phyloP scores from a whole-genome alignment of 2,888 invertebrate species.

The Anticlea derivata region DNA sequence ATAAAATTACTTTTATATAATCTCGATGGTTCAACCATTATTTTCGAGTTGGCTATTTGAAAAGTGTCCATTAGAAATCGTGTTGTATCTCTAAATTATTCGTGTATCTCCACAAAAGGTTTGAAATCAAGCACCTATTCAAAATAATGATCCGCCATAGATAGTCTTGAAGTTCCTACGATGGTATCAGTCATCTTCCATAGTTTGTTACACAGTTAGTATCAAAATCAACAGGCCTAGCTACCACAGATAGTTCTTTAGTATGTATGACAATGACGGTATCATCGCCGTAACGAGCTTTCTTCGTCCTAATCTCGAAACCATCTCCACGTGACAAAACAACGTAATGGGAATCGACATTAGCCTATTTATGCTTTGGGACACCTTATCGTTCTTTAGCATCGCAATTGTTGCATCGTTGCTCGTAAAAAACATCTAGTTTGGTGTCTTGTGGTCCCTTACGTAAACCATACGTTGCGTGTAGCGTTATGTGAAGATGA shows the following conservation, averaged over 20 bases:
- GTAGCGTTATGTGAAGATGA: neutral
- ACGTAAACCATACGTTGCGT: neutral
- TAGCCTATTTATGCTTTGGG: constrained; percentile 68
- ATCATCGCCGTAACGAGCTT: constrained; percentile 36
- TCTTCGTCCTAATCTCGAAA: constrained; percentile 46
- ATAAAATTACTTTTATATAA: neutral
- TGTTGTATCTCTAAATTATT: constrained; percentile 2
- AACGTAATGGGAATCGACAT: constrained; percentile 71
- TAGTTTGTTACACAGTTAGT: neutral
- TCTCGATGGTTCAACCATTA: neutral
- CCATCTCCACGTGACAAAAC: constrained; percentile 74
- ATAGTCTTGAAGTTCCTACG: constrained; percentile 7
- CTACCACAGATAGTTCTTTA: neutral
- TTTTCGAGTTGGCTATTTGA: neutral
- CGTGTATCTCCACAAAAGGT: constrained; percentile 12
- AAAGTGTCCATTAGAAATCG: constrained; percentile 11
- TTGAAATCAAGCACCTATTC: constrained; percentile 23
- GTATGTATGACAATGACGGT: constrained; percentile 18
- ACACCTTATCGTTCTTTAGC: constrained; percentile 62
- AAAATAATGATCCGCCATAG: constrained; percentile 18
- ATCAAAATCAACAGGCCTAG: constrained; percentile 2
- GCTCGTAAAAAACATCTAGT: constrained; percentile 37
- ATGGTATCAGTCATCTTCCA: constrained; percentile 7
- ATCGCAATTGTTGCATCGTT: constrained; percentile 35
- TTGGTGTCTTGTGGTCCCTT: constrained; percentile 20